Evolutionary conservation across 2,888 invertebrate genomes (phyloP).

Genomic region (Drosophila prostipennis): DNA sequence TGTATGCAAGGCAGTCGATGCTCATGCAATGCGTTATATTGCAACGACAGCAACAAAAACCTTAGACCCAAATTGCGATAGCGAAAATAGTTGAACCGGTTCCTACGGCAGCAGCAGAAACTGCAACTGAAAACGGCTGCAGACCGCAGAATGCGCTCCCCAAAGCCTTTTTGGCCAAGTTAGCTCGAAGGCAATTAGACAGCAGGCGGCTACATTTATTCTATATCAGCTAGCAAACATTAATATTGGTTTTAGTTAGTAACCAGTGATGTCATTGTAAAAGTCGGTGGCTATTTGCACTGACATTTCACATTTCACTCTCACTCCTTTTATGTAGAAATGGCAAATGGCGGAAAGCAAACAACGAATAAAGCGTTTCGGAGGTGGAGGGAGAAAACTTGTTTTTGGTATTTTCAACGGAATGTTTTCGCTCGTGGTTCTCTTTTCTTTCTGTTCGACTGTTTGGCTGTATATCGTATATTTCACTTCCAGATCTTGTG

Average conservation of each 20-base stretch:
- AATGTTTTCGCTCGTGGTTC: conserved; percentile 55
- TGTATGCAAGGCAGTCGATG: conserved; percentile 51
- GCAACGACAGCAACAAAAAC: conserved; percentile 41
- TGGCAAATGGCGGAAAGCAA: conserved; percentile 53
- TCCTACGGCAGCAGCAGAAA: conserved; percentile 44
- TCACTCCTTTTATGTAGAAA: conserved; percentile 76
- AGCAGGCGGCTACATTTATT: conserved; percentile 22
- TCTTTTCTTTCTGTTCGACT: conserved; percentile 8
- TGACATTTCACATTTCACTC: conserved; percentile 79
- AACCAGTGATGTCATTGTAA: conserved; percentile 71
- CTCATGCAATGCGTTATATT: conserved; percentile 65
- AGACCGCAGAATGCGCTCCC: conserved; percentile 65
- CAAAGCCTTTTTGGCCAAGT: conserved; percentile 62
- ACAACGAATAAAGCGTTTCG: conserved; percentile 16
- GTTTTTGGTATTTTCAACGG: conserved; percentile 72
- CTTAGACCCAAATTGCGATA: conserved; percentile 69
- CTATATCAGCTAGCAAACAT: conserved; percentile 4
- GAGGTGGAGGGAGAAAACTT: conserved; percentile 54
- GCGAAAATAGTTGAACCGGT: conserved; percentile 74
- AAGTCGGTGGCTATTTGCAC: conserved; percentile 42
- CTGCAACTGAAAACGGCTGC: conserved; percentile 56
- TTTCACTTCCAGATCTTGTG: conserved; percentile 58
- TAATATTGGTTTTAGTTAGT: conserved; percentile 2
- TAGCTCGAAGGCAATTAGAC: conserved; percentile 43
- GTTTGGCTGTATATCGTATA: conserved; percentile 42